Base-by-base conservation (phyloP, 2,888 invertebrate species). In the Hololepta plana region DNA sequence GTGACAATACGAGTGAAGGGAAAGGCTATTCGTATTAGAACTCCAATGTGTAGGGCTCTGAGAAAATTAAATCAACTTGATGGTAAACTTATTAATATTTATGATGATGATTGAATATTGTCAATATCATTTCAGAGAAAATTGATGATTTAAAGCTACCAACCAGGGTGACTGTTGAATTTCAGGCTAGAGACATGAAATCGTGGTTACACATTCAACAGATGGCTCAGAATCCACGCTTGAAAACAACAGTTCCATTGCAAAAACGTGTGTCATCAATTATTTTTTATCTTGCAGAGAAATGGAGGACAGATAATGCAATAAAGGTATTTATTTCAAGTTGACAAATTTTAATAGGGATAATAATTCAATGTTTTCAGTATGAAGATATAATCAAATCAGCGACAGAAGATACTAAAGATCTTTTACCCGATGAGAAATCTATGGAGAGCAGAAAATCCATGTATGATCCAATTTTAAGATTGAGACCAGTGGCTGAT, bases 1-100 rank as follows among this genome's bases (percentile, higher is more conserved):
- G 80, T 87, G 24, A 74, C 76, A 39, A 71, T 91, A 31, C 69
- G 85, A 28, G 64, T 75, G 24, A 67, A 77, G 35, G 91, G 91
- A 2, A 80, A 82, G 48, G 85, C 77, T 38, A 64, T 81, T 42
- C 67, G 87, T 42, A 73, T 95, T 26, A 77, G 85, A 50, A 93
- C 93, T 20, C 95, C 95, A 3, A 75, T 84, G 48, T 95, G 93
- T 50, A 70, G 81, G 46, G 88, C 91, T 16, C 57, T 95, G 32
- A 65, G 90, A 30, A 69, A 75, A 43, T 61, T 95, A 11, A 90
- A 91, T 53, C 77, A 81, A 47, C 64, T 90, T 17, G 81, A 85
- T 55, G 88, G 88, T 80, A 47, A 53, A 20, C 10, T 15, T 7
- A 16, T 27, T 12, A 4, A 10, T 9, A 22, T 10, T 9, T 8